phyloP scores from a whole-genome alignment of 2,797 vertebrate species.

The Epinephelus coioides region DNA sequence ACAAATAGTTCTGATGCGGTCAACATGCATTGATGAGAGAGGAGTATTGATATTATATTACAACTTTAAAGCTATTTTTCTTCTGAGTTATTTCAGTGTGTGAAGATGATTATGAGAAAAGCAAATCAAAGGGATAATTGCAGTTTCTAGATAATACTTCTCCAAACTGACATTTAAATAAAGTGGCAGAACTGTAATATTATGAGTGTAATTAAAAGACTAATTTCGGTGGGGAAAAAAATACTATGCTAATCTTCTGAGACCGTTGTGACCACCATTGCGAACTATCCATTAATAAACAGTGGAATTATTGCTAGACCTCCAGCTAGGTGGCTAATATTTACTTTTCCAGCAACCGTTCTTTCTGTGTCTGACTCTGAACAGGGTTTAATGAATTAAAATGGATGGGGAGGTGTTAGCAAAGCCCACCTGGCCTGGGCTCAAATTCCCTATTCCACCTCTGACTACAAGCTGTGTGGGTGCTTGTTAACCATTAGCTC shows the following conservation, averaged over 20 bases:
- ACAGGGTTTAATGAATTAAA: slow-evolving; percentile 31
- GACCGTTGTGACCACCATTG: neutral
- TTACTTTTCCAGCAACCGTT: neutral
- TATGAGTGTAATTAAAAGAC: slow-evolving; percentile 26
- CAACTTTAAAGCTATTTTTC: neutral
- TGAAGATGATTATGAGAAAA: slow-evolving; percentile 21
- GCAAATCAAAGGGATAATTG: slow-evolving; percentile 42
- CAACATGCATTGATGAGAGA: neutral
- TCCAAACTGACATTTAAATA: slow-evolving; percentile 23
- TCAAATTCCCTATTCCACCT: slow-evolving; percentile 50
- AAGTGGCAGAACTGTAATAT: slow-evolving; percentile 22
- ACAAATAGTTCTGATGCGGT: neutral
- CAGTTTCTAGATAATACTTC: slow-evolving; percentile 31
- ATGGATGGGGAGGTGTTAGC: slow-evolving; percentile 18
- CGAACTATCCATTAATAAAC: neutral
- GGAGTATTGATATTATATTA: neutral
- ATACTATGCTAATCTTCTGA: neutral
- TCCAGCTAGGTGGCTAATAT: neutral
- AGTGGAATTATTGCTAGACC: neutral
- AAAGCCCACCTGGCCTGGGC: slow-evolving; percentile 45
- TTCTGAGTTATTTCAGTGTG: neutral
- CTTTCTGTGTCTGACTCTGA: slow-evolving; percentile 3
- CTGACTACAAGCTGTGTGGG: slow-evolving; percentile 48
- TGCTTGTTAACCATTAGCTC: slow-evolving; percentile 69
- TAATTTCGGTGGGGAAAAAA: neutral